Conservation (phyloP, 2,797 vertebrate species). For the Spea hammondii region DNA sequence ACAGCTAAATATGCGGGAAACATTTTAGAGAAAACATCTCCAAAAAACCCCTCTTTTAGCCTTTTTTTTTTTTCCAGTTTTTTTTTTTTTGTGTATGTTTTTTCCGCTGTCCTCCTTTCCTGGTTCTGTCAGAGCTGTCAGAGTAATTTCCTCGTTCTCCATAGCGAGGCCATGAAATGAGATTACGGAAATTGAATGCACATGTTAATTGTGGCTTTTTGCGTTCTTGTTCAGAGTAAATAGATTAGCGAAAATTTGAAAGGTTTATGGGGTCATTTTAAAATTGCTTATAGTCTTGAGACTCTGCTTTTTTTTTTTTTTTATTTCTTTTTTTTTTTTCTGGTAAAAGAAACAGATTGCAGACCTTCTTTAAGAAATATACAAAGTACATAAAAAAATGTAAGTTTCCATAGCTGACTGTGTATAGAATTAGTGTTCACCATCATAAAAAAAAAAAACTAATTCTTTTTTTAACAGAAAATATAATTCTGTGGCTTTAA, state of each 20-base stretch:
- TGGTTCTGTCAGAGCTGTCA: slow-evolving; percentile 49
- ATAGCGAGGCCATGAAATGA: slow-evolving; percentile 43
- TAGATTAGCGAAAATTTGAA: slow-evolving; percentile 46
- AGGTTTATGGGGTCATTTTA: slow-evolving; percentile 49
- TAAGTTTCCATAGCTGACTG: no score
- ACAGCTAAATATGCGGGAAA: slow-evolving; percentile 7
- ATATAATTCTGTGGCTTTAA: no score
- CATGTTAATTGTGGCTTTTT: slow-evolving; percentile 50
- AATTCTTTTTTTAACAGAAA: no score
- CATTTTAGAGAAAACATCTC: slow-evolving; percentile 44
- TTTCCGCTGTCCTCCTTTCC: slow-evolving; percentile 26
- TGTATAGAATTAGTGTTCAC: no score
- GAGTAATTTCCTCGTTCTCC: slow-evolving; percentile 44
- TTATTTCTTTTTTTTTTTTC: not conserved
- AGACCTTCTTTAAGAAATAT: no score
- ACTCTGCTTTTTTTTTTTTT: not conserved
- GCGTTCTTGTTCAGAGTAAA: slow-evolving; percentile 37
- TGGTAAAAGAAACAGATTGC: not conserved
- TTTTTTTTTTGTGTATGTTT: not conserved
- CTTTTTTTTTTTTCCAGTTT: not conserved
- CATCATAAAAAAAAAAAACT: no score
- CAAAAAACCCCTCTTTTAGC: slow-evolving; percentile 14
- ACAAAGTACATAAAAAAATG: no score
- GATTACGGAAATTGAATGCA: slow-evolving; percentile 51
- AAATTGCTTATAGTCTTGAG: slow-evolving; percentile 9